Base-by-base conservation (phyloP, 2,113 vertebrate species). In the Oryzias woworae region DNA sequence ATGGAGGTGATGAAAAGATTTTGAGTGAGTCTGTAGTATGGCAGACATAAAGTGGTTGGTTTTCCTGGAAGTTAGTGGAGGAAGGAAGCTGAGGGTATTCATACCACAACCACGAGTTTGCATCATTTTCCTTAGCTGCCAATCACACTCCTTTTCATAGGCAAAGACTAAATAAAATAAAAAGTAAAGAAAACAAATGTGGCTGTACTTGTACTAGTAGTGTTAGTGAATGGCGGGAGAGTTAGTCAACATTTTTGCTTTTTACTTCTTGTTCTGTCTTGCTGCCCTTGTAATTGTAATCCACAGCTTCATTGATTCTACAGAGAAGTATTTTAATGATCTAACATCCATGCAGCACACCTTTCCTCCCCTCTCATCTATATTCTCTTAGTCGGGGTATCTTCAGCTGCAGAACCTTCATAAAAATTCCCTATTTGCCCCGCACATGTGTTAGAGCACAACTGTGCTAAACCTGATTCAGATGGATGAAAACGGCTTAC, bases 61-160 rank as follows among this genome's bases (percentile, higher is more conserved):
- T 36, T 36, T 36, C 36, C 36, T 36, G 36, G 36, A 36, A 2
- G 12, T 36, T 36, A 36, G 36, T 36, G 36, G 28, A 44, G 3
- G 36, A 48, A 48, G 58, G 52, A 13, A 65, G 68, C 71, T 62
- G 10, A 59, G 59, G 41, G 62, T 43, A 64, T 54, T 64, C 64
- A 76, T 53, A 75, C 72, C 68, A 68, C 41, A 57, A 53, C 50
- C 48, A 8, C 60, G 31, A 46, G 66, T 70, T 53, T 80, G 44
- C 49, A 62, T 77, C 54, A 1, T 51, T 36, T 54, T 44, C 26
- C 15, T 52, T 17, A 43, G 44, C 60, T 69, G 52, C 78, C 69
- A 60, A 36, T 57, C 44, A 53, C 53, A 58, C 52, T 83, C 66
- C 72, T 68, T 68, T 77, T 72, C 75, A 77, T 71, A 75, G 66